Evolutionary conservation across 2,113 vertebrate genomes (phyloP).

Genomic region (Columba janthina): DNA sequence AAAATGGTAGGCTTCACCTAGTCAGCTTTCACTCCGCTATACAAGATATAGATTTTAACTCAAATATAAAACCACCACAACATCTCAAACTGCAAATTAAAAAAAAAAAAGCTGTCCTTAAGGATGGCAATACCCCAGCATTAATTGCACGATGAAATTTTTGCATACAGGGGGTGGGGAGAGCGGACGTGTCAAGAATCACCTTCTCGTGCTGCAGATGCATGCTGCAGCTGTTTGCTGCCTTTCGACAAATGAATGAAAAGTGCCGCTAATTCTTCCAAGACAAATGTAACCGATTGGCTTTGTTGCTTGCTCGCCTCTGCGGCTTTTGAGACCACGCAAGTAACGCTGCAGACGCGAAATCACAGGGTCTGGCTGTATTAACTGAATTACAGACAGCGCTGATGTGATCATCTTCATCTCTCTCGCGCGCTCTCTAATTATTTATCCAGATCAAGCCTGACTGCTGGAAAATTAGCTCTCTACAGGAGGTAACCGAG

Average conservation of each 20-base stretch:
- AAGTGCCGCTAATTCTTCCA: slow-evolving; percentile 71
- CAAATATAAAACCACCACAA: not conserved
- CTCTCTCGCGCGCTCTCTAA: slow-evolving; percentile 72
- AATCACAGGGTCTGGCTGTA: slow-evolving; percentile 67
- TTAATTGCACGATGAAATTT: not conserved
- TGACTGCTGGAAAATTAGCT: slow-evolving; percentile 84
- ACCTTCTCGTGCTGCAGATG: slow-evolving; percentile 32
- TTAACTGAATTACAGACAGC: slow-evolving; percentile 71
- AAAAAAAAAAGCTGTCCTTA: not conserved
- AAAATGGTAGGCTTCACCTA: not conserved
- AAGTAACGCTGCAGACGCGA: slow-evolving; percentile 32
- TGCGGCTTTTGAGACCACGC: slow-evolving; percentile 55
- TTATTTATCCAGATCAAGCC: slow-evolving; percentile 84
- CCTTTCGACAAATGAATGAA: slow-evolving; percentile 56
- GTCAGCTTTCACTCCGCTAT: not conserved
- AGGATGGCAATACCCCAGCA: not conserved
- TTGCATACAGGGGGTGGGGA: not conserved
- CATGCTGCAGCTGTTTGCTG: slow-evolving; percentile 51
- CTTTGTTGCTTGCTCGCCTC: slow-evolving; percentile 70
- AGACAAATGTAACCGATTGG: slow-evolving; percentile 72
- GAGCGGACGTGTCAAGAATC: not conserved
- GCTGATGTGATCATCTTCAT: slow-evolving; percentile 67
- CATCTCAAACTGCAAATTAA: not conserved
- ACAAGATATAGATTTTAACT: not conserved
- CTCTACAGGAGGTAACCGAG: slow-evolving; percentile 80